phyloP scores from a whole-genome alignment of 1,140 invertebrate genomes.

The Caenorhabditis brenneri region DNA sequence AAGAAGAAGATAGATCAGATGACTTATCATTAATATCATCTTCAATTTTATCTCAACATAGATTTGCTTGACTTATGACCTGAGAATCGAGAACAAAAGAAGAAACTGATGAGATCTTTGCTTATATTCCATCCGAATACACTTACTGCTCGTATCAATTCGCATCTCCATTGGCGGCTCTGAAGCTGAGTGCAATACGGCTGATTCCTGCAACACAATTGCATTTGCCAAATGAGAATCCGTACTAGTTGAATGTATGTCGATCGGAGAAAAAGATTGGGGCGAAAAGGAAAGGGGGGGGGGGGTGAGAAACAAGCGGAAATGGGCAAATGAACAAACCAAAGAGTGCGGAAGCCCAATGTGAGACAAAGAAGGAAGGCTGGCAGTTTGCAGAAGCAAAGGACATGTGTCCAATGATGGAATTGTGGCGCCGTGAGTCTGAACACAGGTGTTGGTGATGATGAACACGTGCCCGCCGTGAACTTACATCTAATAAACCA shows the following conservation, averaged over 20 bases:
- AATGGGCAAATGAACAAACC: conserved; percentile 42
- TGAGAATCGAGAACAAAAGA: neutral
- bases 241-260: conserved; percentile 13
- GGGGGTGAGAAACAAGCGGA: conserved; percentile 32
- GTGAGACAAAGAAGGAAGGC: conserved; percentile 34
- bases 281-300: neutral
- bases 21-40: conserved; percentile 12
- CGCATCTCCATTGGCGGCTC: conserved; percentile 40
- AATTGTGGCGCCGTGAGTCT: conserved; percentile 16
- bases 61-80: neutral
- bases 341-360: conserved; percentile 35
- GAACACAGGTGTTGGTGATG: neutral
- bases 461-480: neutral
- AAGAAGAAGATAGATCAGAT: neutral
- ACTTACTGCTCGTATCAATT: conserved; percentile 59
- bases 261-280: conserved; percentile 30
- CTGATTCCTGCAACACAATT: conserved; percentile 38
- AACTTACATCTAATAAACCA: neutral
- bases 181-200: conserved; percentile 33
- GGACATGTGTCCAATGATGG: conserved; percentile 33
- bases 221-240: conserved; percentile 41
- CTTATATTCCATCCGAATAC: neutral
- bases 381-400: conserved; percentile 15
- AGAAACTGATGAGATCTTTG: conserved; percentile 26
- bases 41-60: neutral